phyloP scores from a whole-genome alignment of 2,888 invertebrate genomes.

The Cephus spinipes region DNA sequence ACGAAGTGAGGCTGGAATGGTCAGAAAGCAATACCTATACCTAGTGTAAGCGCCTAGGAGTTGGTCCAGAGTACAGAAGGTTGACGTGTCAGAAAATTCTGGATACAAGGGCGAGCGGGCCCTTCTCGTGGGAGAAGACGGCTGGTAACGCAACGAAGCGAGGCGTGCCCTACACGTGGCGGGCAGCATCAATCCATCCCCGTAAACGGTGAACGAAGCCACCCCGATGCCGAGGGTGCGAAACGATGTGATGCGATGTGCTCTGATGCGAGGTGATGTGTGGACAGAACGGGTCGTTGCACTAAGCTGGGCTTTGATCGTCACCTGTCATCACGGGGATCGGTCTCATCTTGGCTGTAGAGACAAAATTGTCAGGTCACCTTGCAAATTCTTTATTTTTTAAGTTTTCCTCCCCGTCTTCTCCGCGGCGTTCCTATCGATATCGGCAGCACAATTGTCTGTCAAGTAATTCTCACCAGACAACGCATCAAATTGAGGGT shows the following conservation, averaged over 20 bases:
- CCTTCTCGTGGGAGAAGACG: constrained; percentile 67
- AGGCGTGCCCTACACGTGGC: constrained; percentile 63
- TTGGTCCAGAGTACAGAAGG: neutral
- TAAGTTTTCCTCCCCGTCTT: neutral
- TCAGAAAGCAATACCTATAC: neutral
- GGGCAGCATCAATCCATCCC: constrained; percentile 64
- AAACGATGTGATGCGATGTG: constrained; percentile 29
- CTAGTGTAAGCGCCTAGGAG: neutral
- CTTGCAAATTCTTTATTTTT: neutral
- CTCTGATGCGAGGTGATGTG: constrained; percentile 42
- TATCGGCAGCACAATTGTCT: neutral
- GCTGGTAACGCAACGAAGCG: constrained; percentile 63
- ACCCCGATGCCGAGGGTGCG: constrained; percentile 24
- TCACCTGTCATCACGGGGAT: constrained; percentile 46
- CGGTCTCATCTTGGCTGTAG: neutral
- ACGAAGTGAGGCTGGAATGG: neutral
- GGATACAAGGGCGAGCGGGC: neutral
- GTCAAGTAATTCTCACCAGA: neutral
- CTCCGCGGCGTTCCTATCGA: neutral
- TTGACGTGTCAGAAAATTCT: neutral
- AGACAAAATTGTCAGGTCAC: neutral
- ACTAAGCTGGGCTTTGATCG: constrained; percentile 60
- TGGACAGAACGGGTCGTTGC: constrained; percentile 60
- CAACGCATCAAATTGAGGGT: neutral
- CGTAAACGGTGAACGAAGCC: constrained; percentile 60